These are phyloP conservation scores for Eupithecia inturbata DNA, from an alignment of 2,888 invertebrate species.

Conservation along the genomic window DNA sequence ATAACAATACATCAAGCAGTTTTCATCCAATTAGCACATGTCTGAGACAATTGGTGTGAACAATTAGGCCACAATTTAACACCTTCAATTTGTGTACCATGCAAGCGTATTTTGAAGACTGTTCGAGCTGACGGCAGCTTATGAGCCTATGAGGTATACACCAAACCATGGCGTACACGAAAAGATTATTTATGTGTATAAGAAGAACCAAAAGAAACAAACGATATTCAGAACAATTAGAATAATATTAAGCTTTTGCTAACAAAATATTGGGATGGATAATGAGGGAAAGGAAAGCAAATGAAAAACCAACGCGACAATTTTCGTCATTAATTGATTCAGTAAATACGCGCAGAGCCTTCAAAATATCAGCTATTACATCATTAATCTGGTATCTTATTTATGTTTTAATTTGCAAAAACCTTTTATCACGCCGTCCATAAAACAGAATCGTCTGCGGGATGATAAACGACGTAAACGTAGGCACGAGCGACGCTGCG, in stretches of 20 bases:
- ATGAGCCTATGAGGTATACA: neutral
- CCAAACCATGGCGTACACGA: neutral
- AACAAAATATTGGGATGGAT: neutral
- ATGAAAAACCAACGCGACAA: neutral
- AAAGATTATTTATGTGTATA: neutral
- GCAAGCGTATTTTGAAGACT: neutral
- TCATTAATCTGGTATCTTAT: slow-evolving; percentile 18
- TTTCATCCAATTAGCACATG: slow-evolving; percentile 19
- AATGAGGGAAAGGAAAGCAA: neutral
- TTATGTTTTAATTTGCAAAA: slow-evolving; percentile 34
- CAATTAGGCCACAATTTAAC: slow-evolving; percentile 31
- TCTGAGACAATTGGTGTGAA: slow-evolving; percentile 32
- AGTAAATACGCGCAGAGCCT: neutral
- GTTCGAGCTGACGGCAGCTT: neutral
- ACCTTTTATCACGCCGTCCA: slow-evolving; percentile 26
- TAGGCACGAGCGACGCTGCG: slow-evolving; percentile 39
- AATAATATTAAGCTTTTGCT: neutral
- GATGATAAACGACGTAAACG: slow-evolving; percentile 41
- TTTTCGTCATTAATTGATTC: neutral
- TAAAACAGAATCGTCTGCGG: slow-evolving; percentile 26
- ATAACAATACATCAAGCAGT: slow-evolving; percentile 23
- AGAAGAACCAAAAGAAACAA: neutral
- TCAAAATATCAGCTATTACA: slow-evolving; percentile 16
- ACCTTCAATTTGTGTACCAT: neutral
- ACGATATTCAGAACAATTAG: neutral